Base-by-base conservation (phyloP, 2,888 invertebrate genomes). In the Pammene aurita region DNA sequence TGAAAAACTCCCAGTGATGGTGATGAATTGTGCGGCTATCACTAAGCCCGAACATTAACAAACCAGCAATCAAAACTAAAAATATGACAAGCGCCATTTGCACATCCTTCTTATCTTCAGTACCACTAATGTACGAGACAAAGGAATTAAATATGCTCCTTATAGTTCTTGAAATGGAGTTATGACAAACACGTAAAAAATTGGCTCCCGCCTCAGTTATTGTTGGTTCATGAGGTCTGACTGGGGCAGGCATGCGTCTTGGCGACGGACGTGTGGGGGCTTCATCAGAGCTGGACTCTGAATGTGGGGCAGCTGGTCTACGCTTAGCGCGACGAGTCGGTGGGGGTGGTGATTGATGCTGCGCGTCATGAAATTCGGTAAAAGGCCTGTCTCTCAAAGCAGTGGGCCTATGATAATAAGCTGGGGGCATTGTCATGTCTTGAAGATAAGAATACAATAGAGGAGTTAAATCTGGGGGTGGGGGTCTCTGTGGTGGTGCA, bases 1-100 rank as follows among this genome's bases (percentile, higher is more conserved):
- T 97, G 78, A 97, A 96, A 85, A 95, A 97, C 84, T 97, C 97
- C 97, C 97, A 97, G 78, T 97, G 97, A 83, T 96, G 96, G 77
- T 96, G 95, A 83, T 97, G 96, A 74, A 96, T 94, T 61, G 95
- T 95, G 67, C 95, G 94, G 72, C 95, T 94, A 73, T 95, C 95
- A 71, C 96, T 95, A 71, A 96, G 93, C 62, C 96, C 95, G 73
- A 96, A 93, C 86, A 97, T 93, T 72, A 97, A 94, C 71, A 97
- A 92, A 14, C 96, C 96, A 62, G 96, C 96, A 46, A 97, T 94
- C 72, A 97, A 90, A 62, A 97, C 94, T 70, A 97, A 93, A 72
- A 97, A 94, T 80, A 97, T 95, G 67, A 97, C 95, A 77, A 97
- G 92, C 6, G 96, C 95, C 80, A 96, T 95, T 79, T 96, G 96